Percentiles rank a stretch among this genome's conserved stretches.
Evolutionary conservation across 2,888 invertebrate genomes (phyloP).

Genomic region (Meandrusa payeni): DNA sequence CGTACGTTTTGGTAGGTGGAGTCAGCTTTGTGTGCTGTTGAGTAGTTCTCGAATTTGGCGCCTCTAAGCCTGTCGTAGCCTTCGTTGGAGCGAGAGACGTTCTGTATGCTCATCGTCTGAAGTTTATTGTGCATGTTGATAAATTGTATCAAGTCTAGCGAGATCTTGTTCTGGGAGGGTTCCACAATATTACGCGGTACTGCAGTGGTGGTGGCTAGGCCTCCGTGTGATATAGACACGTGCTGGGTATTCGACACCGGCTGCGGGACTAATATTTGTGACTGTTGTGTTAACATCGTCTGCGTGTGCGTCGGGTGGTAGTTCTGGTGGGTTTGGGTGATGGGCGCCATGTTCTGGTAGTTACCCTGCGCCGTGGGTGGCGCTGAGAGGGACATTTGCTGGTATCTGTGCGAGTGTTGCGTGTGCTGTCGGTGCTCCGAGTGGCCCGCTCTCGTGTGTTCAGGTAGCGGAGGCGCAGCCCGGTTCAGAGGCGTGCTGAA

Average conservation of each 20-base stretch:
- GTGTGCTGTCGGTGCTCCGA: slow-evolving; percentile 63
- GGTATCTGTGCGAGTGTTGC: slow-evolving; percentile 64
- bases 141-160: slow-evolving; percentile 63
- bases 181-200: slow-evolving; percentile 56
- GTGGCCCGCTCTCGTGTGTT: slow-evolving; percentile 54
- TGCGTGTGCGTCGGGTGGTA: slow-evolving; percentile 42
- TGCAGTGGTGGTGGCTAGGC: slow-evolving; percentile 41
- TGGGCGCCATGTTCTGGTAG: slow-evolving; percentile 61
- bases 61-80: slow-evolving; percentile 51
- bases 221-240: slow-evolving; percentile 41
- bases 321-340: slow-evolving; percentile 59
- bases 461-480: slow-evolving; percentile 87
- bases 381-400: slow-evolving; percentile 68
- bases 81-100: slow-evolving; percentile 53
- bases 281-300: slow-evolving; percentile 27
- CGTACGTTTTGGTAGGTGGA: slow-evolving; percentile 63
- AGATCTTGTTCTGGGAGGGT: slow-evolving; percentile 54
- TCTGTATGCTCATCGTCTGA: slow-evolving; percentile 50
- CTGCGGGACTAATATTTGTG: slow-evolving; percentile 35
- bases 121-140: slow-evolving; percentile 51
- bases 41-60: slow-evolving; percentile 56
- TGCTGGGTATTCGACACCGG: slow-evolving; percentile 40
- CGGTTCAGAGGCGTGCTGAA: slow-evolving; percentile 56
- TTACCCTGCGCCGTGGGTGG: slow-evolving; percentile 50
- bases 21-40: slow-evolving; percentile 50